Evolutionary conservation across 2,113 vertebrate species (phyloP), one percentile per base, ranked within the genome.

Genomic region (Crotalus horridus): DNA sequence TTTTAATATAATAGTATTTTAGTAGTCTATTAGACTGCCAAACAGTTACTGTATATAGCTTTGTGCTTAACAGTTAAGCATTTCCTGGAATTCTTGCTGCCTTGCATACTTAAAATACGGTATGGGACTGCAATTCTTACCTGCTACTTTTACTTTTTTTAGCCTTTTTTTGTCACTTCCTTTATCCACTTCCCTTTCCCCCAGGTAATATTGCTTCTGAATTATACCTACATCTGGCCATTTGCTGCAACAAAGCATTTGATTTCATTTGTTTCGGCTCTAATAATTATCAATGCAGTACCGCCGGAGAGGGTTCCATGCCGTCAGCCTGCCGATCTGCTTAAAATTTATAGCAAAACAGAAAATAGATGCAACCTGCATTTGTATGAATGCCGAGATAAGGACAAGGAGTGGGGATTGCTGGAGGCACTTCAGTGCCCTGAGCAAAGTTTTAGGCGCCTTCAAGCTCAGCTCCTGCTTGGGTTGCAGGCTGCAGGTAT

Each of bases 331-430:
- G 3, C 24, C 2, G 33, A 89, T 56, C 91, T 92, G 88, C 26
- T 92, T 92, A 89, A 92, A 85, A 92, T 92, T 81, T 39, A 89
- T 20, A 11, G 29, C 8, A 58, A 89, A 89, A 55, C 29, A 15
- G 55, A 26, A 92, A 89, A 92, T 92, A 92, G 92, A 59, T 85
- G 33, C 88, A 54, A 1, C 24, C 11, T 93, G 92, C 58, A 17
- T 93, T 89, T 93, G 89, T 51, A 86, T 85, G 51, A 93, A 89
- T 56, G 12, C n/a, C 51, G 58, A 43, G 64, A 20, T 58, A 12
- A 51, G 54, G 88, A 55, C 46, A 10, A 69, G 69, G 92, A 89
- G 39, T 46, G 7, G 43, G 26, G 64, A 89, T 48, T 5, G 91
- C 87, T 92, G 53, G 4, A 92, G 87, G 91, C 64, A 48, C 8